Conservation (phyloP, 2,888 invertebrate species). For the Camptogramma bilineatum region DNA sequence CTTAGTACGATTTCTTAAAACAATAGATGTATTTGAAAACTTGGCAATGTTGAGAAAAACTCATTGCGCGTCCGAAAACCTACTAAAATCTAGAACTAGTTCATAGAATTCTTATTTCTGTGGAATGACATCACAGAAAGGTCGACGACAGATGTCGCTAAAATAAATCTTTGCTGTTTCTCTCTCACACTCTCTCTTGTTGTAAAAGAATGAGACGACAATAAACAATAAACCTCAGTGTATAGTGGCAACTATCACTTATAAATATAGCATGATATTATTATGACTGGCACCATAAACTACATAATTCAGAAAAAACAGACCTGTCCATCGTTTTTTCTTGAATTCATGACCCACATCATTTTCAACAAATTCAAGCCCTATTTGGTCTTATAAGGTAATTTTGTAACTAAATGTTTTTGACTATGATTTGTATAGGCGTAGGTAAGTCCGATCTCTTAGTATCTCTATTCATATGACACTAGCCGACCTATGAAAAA, state of each 20-base stretch:
- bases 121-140: constrained; percentile 9
- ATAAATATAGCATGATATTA: background rate
- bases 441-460: no score
- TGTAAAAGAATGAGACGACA: background rate
- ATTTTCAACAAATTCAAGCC: no score
- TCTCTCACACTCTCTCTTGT: background rate
- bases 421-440: no score
- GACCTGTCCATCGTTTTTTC: no score
- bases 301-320: no score
- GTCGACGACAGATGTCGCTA: constrained; percentile 12
- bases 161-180: background rate
- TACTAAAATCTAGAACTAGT: constrained; percentile 9
- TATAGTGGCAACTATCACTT: background rate
- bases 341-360: no score
- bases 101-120: background rate
- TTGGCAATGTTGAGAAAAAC: constrained; percentile 26
- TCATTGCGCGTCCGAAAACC: constrained; percentile 10
- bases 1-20: no score
- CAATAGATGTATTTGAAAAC: background rate
- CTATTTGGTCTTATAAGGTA: no score
- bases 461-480: no score
- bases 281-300: no score
- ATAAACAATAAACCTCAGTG: background rate
- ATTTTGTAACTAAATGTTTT: no score
- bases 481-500: no score